Evolutionary conservation across 2,797 vertebrate species (phyloP), one percentile per base, ranked within the genome.

Genomic region (Ceryle rudis): DNA sequence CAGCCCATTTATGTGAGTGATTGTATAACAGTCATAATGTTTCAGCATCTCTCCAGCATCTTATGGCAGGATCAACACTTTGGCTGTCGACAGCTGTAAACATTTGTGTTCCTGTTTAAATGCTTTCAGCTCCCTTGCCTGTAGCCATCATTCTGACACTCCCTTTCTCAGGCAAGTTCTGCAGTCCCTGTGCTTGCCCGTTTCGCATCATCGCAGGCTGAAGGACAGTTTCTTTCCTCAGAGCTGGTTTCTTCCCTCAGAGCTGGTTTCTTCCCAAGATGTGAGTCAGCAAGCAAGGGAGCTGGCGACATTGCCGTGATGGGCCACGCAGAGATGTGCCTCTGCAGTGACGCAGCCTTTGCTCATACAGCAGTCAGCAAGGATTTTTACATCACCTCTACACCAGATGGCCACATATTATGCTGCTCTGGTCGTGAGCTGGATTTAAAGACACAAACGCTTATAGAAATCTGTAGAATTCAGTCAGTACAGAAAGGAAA

Each of bases 331-430:
- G 54, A 9, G 51, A 58, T 74, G 42, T 31, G 72, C 72, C 46
- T 86, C 86, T 72, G 94, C 95, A 92, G 71, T 93, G 81, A 80
- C 25, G 25, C 77, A 82, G 60, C 18, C 67, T 46, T 21, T 42
- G 74, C 81, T 94, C 71, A 21, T 16, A 25, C 28, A 21, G 65
- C 14, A 73, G 5, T 20, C 67, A 29, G 62, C 81, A 4, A 54
- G 47, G 39, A 14, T n/a, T 81, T 93, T 77, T 90, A 37, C 85
- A 81, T 74, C 75, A 41, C 37, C 58, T 92, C 81, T 90, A 91
- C 96, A n/a, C 90, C 94, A 96, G 96, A 92, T 94, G 95, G 96
- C 97, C 96, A 92, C 88, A 70, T 31, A 79, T 7, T 55, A 46
- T 55, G 39, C 91, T 84, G 46, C 65, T 92, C 29, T 37, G 90